phyloP scores from a whole-genome alignment of 2,888 invertebrate genomes.

The Andrena haemorrhoa region DNA sequence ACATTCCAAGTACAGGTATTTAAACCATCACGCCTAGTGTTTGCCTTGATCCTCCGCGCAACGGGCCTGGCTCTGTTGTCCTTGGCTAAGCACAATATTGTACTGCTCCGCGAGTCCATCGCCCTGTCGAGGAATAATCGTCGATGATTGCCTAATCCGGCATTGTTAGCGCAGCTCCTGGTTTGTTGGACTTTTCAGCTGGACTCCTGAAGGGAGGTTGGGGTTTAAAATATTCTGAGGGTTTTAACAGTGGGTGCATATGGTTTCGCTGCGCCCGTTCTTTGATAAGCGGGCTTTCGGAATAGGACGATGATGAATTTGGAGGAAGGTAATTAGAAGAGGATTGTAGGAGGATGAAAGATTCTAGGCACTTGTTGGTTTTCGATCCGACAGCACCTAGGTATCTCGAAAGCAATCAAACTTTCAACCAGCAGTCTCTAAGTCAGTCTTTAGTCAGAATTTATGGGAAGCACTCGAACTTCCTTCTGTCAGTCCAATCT shows the following conservation, averaged over 20 bases:
- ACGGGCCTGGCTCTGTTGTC: constrained; percentile 16
- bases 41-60: constrained; percentile 34
- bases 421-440: not conserved
- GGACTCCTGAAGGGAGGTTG: too few relatives aligned
- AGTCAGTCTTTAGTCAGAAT: not conserved
- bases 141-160: constrained; percentile 28
- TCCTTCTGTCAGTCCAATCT: not conserved
- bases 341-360: too few relatives aligned
- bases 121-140: constrained; percentile 28
- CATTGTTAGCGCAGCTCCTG: not conserved
- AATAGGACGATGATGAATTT: too few relatives aligned
- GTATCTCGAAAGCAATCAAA: not conserved
- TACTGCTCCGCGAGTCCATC: not conserved
- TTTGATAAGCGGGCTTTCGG: too few relatives aligned
- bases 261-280: too few relatives aligned
- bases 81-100: constrained; percentile 46
- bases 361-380: too few relatives aligned
- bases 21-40: constrained; percentile 31
- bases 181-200: not conserved
- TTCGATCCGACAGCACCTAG: not conserved
- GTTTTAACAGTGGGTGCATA: too few relatives aligned
- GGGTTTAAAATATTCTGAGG: too few relatives aligned
- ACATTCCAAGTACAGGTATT: constrained; percentile 47
- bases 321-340: too few relatives aligned
- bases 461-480: not conserved